Evolutionary conservation across 2,113 vertebrate species (phyloP).

Genomic region (Salvelinus namaycush): DNA sequence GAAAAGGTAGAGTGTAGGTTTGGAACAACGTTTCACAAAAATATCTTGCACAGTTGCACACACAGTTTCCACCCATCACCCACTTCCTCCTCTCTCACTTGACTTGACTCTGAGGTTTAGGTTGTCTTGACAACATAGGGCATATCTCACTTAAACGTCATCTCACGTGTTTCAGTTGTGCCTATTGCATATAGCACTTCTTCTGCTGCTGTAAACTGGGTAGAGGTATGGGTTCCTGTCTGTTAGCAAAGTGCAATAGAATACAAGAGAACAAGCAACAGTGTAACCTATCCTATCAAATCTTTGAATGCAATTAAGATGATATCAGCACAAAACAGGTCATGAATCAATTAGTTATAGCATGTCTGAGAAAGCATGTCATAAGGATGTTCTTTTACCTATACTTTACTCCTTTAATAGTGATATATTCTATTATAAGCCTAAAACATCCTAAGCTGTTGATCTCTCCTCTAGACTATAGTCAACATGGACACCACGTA

Average conservation of each 20-base stretch:
- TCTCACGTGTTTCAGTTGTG: conserved; percentile 68
- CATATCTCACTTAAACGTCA: conserved; percentile 41
- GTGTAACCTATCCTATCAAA: too few species aligned
- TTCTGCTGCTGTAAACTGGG: conserved; percentile 41
- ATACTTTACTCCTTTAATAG: too few species aligned
- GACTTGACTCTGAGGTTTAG: conserved; percentile 73
- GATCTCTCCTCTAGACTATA: too few species aligned
- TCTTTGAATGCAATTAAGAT: too few species aligned
- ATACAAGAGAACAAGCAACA: too few species aligned
- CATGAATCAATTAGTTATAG: background rate
- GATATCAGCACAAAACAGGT: too few species aligned
- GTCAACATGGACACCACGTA: too few species aligned
- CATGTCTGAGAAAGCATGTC: background rate
- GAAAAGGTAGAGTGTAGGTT: background rate
- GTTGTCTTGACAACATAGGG: conserved; percentile 72
- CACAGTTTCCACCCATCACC: conserved; percentile 50
- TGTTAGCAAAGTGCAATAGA: too few species aligned
- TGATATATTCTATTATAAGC: too few species aligned
- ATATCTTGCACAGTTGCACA: conserved; percentile 48
- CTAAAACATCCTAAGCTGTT: too few species aligned
- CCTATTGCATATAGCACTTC: conserved; percentile 58
- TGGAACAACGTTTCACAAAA: conserved; percentile 12
- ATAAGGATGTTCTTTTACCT: background rate
- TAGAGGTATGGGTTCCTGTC: too few species aligned
- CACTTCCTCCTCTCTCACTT: conserved; percentile 72